Conservation (phyloP, 2,797 vertebrate species). For the Gymnodraco acuticeps region DNA sequence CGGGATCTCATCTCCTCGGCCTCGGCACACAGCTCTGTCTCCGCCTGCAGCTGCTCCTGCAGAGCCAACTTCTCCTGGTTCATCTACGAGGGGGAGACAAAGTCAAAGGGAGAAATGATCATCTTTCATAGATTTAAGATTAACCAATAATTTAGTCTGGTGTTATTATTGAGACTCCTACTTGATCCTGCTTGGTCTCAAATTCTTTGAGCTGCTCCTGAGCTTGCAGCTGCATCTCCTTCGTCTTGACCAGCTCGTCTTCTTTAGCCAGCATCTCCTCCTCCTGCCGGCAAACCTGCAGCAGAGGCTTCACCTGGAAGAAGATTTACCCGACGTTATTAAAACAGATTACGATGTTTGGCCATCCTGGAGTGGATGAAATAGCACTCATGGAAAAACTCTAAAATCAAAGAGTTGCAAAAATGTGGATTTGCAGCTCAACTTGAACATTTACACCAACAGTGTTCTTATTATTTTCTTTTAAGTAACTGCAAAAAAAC, state of each 20-base stretch:
- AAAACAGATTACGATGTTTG: background rate
- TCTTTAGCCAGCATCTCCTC: constrained; percentile 97
- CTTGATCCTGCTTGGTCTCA: constrained; percentile 91
- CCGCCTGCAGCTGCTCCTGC: constrained; percentile 97
- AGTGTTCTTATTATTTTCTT: background rate
- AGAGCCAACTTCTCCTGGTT: constrained; percentile 92
- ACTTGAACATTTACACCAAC: background rate
- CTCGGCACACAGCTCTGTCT: constrained; percentile 95
- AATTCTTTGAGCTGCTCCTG: constrained; percentile 90
- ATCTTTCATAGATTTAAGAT: background rate
- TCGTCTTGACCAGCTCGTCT: constrained; percentile 90
- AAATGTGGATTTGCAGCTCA: background rate
- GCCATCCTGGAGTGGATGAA: no score
- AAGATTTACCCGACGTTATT: background rate
- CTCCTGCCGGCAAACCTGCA: constrained; percentile 95
- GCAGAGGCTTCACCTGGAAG: constrained; percentile 93
- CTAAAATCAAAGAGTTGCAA: background rate
- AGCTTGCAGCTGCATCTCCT: constrained; percentile 88
- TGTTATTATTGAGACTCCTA: constrained; percentile 49
- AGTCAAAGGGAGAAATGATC: background rate
- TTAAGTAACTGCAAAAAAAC: background rate
- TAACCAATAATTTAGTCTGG: background rate
- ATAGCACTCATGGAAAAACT: no score
- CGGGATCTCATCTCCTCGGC: constrained; percentile 96
- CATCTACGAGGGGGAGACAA: constrained; percentile 79